Evolutionary conservation across 2,888 invertebrate genomes (phyloP), one percentile per base, ranked within the genome.

Genomic region (Nomada ruficornis): DNA sequence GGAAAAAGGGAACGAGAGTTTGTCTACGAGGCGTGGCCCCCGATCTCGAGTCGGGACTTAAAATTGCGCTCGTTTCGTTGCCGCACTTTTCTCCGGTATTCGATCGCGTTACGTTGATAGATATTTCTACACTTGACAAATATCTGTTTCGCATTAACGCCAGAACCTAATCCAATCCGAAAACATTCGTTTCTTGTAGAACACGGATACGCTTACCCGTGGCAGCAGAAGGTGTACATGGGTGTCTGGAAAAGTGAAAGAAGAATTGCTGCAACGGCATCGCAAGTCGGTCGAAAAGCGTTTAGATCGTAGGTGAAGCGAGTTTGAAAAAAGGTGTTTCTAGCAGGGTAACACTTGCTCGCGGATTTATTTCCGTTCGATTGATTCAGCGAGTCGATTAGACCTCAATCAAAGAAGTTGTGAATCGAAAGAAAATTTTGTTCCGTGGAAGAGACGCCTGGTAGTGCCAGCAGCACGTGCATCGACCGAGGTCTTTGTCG

Each of bases 401-500:
- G 60, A 42, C 55, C 23, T 57, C 59, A 9, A 54, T 65, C 18
- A 52, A 60, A 29, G 26, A 68, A 63, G 63, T 73, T 69, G 80
- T 64, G 69, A 57, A 79, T 72, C 63, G 54, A 54, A 64, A 44
- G 81, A 73, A 73, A 76, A 64, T 64, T 76, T 75, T 71, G 62
- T 36, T 67, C 67, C 52, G 52, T n/a, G 2, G 57, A n/a, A 44
- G 68, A 71, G 83, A 86, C 82, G 75, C 77, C 83, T 62, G 83
- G 80, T 76, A 78, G 82, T 77, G 79, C 68, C 70, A 82, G n/a
- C n/a, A 54, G 86, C 84, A 88, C 86, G 88, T 85, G 86, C 84
- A 82, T 88, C 86, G 87, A 89, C 79, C 87, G 87, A 85, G 84
- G 87, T 84, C 86, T 88, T 83, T 89, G 88, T 88, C 87, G 86